phyloP scores from a whole-genome alignment of 2,797 vertebrate species.

The Selene dorsalis region DNA sequence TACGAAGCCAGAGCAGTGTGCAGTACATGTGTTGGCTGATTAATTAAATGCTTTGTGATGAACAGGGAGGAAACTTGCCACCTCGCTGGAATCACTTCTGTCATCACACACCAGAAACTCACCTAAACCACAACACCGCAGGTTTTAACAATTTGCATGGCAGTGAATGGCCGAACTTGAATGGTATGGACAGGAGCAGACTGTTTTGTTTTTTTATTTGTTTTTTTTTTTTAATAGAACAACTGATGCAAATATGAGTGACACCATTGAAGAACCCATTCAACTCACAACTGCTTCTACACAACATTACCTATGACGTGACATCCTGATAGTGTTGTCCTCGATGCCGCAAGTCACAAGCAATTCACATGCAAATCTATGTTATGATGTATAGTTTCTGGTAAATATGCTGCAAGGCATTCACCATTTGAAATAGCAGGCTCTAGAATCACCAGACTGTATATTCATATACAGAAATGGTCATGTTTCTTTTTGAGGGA shows the following conservation, averaged over 20 bases:
- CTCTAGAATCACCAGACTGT: not conserved
- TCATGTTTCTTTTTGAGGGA: too few species aligned
- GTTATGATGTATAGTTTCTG: too few species aligned
- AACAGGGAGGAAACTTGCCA: slow-evolving; percentile 44
- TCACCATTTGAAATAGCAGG: not conserved
- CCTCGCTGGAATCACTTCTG: slow-evolving; percentile 42
- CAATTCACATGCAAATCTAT: not conserved
- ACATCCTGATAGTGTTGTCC: not conserved
- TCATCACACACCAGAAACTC: slow-evolving; percentile 42
- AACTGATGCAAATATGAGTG: not conserved
- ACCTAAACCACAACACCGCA: slow-evolving; percentile 33
- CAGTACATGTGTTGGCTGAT: slow-evolving; percentile 6
- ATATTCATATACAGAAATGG: not conserved
- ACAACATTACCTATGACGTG: not conserved
- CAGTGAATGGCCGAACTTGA: not conserved
- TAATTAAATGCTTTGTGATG: slow-evolving; percentile 61
- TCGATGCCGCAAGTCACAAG: not conserved
- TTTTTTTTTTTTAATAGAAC: not conserved
- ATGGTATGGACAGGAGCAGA: slow-evolving; percentile 9
- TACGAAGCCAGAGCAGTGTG: slow-evolving; percentile 20
- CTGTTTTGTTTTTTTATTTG: slow-evolving; percentile 14
- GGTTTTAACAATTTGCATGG: not conserved
- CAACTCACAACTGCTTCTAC: not conserved
- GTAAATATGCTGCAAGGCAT: not conserved
- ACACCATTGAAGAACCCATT: too few species aligned